These are phyloP conservation scores for Lagria hirta DNA, from an alignment of 2,888 invertebrate species.

Conservation along the genomic window DNA sequence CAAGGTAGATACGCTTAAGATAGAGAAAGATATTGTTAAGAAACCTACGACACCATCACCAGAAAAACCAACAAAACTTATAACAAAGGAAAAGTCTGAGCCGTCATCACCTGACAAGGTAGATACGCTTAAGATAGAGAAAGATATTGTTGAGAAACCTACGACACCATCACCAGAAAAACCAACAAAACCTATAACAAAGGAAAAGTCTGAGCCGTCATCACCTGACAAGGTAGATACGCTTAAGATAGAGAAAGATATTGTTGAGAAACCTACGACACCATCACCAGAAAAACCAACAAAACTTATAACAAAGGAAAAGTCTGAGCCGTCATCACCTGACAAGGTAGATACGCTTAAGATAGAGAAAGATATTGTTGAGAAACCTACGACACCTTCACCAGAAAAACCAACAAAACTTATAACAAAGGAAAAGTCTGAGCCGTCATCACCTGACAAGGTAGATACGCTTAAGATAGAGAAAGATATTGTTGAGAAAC, in stretches of 20 bases:
- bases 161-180: conserved; percentile 2
- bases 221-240: conserved; percentile 4
- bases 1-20: conserved; percentile 4
- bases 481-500: too few species aligned
- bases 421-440: too few species aligned
- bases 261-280: conserved; percentile 5
- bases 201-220: conserved; percentile 11
- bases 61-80: background rate
- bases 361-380: background rate
- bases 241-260: conserved; percentile 1
- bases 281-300: conserved; percentile 5
- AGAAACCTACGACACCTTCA: conserved; percentile 17
- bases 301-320: background rate
- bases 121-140: too few species aligned
- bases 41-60: background rate
- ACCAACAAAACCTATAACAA: background rate
- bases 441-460: too few species aligned
- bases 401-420: conserved; percentile 9
- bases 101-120: conserved; percentile 6
- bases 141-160: conserved; percentile 11
- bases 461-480: too few species aligned
- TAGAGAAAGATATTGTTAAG: background rate
- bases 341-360: conserved; percentile 1
- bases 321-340: conserved; percentile 2
- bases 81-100: background rate